phyloP scores from a whole-genome alignment of 2,797 vertebrate genomes.

The Jordanella pulchra region DNA sequence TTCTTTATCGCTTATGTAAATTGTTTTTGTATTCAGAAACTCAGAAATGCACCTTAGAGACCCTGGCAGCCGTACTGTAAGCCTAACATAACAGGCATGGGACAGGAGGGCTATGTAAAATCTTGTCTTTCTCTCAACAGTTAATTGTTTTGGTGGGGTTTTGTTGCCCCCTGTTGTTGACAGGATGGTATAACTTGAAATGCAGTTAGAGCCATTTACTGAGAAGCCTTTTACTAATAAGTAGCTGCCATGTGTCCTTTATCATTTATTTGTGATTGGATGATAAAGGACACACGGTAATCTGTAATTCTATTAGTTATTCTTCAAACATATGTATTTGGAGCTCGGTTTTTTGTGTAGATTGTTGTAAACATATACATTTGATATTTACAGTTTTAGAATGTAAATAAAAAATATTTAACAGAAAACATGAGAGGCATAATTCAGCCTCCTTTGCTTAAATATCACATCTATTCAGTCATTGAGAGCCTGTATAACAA shows the following conservation, averaged over 20 bases:
- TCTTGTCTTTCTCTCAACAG: background rate
- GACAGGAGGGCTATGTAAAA: constrained; percentile 53
- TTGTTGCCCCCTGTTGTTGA: constrained; percentile 53
- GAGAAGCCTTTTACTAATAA: background rate
- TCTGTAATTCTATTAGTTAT: background rate
- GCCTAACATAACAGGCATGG: constrained; percentile 27
- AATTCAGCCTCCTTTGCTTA: background rate
- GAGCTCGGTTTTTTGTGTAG: background rate
- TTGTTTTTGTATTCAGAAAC: background rate
- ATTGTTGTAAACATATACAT: background rate
- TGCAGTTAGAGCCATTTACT: constrained; percentile 20
- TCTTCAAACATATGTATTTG: background rate
- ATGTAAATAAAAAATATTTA: background rate
- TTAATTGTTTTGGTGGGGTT: constrained; percentile 20
- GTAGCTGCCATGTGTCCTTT: background rate
- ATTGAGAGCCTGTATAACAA: background rate
- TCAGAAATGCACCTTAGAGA: background rate
- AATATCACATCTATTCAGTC: background rate
- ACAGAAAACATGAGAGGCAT: background rate
- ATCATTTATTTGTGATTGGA: background rate
- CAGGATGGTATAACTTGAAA: background rate
- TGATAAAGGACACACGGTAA: background rate
- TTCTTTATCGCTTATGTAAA: background rate
- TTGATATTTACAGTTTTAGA: background rate
- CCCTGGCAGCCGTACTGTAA: constrained; percentile 25